Evolutionary conservation across 2,888 invertebrate genomes (phyloP).

Genomic region (Lampropteryx suffumata): DNA sequence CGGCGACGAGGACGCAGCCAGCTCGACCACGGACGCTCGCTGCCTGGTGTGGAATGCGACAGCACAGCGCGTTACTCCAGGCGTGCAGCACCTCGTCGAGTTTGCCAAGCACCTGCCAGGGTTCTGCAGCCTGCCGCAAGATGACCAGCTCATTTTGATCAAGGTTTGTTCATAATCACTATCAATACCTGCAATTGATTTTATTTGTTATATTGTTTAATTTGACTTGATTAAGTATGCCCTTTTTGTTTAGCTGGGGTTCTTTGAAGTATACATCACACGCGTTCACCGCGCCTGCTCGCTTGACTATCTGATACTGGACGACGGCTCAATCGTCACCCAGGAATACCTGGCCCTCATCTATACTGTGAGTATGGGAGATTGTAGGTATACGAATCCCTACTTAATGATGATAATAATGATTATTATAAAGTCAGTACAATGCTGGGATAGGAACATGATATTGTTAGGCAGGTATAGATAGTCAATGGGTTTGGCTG

Average conservation of each 20-base stretch:
- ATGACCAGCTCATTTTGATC: constrained; percentile 97
- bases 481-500: too few relatives aligned
- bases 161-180: constrained; percentile 79
- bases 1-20: constrained; percentile 76
- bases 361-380: constrained; percentile 86
- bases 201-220: background rate
- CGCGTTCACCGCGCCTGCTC: constrained; percentile 92
- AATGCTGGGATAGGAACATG: too few relatives aligned
- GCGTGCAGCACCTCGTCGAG: constrained; percentile 96
- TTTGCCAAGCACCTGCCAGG: constrained; percentile 98
- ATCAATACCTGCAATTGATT: too few relatives aligned
- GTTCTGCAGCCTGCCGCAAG: constrained; percentile 94
- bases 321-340: constrained; percentile 93
- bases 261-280: constrained; percentile 97
- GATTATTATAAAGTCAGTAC: too few relatives aligned
- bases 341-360: constrained; percentile 92
- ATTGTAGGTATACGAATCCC: too few relatives aligned
- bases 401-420: too few relatives aligned
- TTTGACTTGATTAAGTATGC: too few relatives aligned
- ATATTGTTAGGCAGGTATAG: too few relatives aligned
- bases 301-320: constrained; percentile 90
- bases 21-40: constrained; percentile 85
- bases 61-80: constrained; percentile 92
- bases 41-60: constrained; percentile 95
- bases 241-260: constrained; percentile 86